Base-by-base conservation (phyloP, 2,888 invertebrate genomes). In the Ornithoptera alexandrae region DNA sequence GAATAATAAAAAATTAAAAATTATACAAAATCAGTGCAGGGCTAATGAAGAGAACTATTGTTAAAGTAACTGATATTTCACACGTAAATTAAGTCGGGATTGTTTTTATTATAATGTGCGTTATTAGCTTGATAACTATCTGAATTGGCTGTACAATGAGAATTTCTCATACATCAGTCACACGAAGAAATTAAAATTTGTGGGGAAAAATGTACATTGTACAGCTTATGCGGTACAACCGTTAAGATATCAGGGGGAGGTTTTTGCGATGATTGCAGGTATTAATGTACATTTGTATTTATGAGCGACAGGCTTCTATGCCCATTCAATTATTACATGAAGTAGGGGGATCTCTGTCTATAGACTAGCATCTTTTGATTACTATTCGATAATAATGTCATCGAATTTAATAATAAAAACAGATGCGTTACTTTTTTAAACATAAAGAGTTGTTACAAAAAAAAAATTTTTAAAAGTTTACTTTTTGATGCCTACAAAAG, bases 271-370 rank as follows among this genome's bases (percentile, higher is more conserved):
- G 56, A 78, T 79, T 78, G 78, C 78, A 77, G 78, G 79, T 77
- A 80, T 81, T 83, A 85, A 84, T 85, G 84, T 86, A 84, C 84
- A 81, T 84, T 85, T 84, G 82, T 82, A 85, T 86, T 83, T 83
- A 80, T 75, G 81, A 84, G 80, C 88, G 91, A 90, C 89, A 89
- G 84, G 90, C 89, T 90, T 77, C 81, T 84, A 79, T 88, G 90
- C 84, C 79, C 86, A 83, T 83, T 77, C 84, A 79, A 80, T 83
- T 83, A 83, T 84, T 85, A 71, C 76, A 78, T 74, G 78, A 74
- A 78, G 80, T 76, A 83, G 4, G 39, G 7, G 30, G 39, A 39
- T 39, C 39, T 39, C 87, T 88, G 87, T 88, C 89, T 90, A 88
- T 86, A 88, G 87, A 83, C 82, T 74, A 82, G 84, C 84, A 84